Percentiles rank a stretch among this genome's conserved stretches.
These are phyloP conservation scores for Connochaetes taurinus DNA, from an alignment of 2,113 vertebrate genomes.

Conservation along the genomic window DNA sequence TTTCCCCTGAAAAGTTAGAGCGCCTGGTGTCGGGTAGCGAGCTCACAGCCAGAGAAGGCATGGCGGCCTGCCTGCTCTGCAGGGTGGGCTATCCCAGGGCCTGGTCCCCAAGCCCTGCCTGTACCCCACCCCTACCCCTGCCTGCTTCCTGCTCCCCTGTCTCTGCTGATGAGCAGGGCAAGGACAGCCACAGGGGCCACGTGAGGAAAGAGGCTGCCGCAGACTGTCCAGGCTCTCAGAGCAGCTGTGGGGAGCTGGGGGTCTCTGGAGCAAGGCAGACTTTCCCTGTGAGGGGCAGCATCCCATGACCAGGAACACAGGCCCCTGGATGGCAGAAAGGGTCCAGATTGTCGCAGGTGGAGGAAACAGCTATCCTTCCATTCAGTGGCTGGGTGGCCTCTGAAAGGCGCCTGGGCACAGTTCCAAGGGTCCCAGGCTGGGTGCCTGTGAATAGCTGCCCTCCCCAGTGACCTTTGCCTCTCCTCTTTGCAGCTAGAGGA, in stretches of 20 bases:
- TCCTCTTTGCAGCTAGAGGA: conserved; percentile 87
- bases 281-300: background rate
- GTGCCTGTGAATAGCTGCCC: background rate
- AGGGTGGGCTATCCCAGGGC: background rate
- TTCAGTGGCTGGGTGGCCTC: background rate
- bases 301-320: background rate
- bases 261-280: background rate
- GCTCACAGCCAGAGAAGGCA: background rate
- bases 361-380: background rate
- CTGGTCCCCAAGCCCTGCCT: background rate
- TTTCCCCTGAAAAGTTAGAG: conserved; percentile 17
- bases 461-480: background rate
- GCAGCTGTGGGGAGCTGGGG: background rate
- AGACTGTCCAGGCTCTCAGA: background rate
- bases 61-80: background rate
- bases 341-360: background rate
- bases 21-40: background rate
- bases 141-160: background rate
- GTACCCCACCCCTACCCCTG: background rate
- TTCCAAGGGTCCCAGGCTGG: background rate
- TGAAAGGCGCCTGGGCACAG: rapidly evolving
- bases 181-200: background rate
- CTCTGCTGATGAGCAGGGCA: background rate
- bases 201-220: background rate
- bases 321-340: background rate